A percentile compares a stretch with the other conserved stretches of the same genome.
Conservation (phyloP, 1,140 invertebrate genomes). For the Ganaspis sp. region DNA sequence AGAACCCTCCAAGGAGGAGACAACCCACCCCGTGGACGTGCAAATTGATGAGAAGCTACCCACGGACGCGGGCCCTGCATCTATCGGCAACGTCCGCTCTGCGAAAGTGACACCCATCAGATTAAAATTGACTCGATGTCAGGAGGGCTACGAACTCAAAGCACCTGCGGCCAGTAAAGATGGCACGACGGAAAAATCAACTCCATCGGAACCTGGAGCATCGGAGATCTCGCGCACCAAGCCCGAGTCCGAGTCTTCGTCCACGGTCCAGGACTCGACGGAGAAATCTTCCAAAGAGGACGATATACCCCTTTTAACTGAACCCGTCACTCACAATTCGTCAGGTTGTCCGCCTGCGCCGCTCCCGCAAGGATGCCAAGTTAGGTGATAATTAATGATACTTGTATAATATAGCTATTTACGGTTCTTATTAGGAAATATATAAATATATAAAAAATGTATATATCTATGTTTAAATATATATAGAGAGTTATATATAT, state of each 20-base stretch:
- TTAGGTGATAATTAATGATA: conserved; percentile 88
- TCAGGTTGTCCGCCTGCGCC: conserved; percentile 76
- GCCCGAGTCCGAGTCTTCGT: conserved; percentile 34
- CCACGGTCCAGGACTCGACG: conserved; percentile 25
- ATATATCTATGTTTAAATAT: conserved; percentile 61
- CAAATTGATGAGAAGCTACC: conserved; percentile 70
- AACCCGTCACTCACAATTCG: conserved; percentile 58
- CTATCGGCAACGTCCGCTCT: conserved; percentile 79
- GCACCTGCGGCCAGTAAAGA: conserved; percentile 57
- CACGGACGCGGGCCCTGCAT: conserved; percentile 65
- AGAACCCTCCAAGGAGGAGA: conserved; percentile 24
- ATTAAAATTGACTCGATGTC: conserved; percentile 87
- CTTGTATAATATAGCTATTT: conserved; percentile 74
- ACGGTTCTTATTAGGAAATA: conserved; percentile 62
- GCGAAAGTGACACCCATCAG: conserved; percentile 86
- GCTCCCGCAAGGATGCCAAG: conserved; percentile 88
- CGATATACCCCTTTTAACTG: conserved; percentile 29
- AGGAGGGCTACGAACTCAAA: conserved; percentile 82
- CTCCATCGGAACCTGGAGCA: conserved; percentile 30
- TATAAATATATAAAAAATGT: conserved; percentile 62
- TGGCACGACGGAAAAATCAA: conserved; percentile 36
- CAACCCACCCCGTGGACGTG: conserved; percentile 28
- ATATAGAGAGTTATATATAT: conserved; percentile 58
- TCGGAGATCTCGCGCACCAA: background rate
- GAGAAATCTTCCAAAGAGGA: conserved; percentile 57